Conservation (phyloP, 2,888 invertebrate genomes). For the Lochmaea crataegi region DNA sequence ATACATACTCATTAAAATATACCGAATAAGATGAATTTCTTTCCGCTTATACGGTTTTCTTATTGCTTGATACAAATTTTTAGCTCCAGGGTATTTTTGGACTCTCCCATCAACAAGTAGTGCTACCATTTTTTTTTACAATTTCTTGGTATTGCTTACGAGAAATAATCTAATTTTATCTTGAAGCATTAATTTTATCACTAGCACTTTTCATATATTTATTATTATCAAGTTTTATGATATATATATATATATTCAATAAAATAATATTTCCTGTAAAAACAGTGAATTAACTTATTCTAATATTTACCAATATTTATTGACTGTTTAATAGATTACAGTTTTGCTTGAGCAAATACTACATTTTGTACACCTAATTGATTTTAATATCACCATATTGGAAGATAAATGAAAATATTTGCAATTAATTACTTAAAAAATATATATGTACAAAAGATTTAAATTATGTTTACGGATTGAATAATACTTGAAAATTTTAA, state of each 20-base stretch:
- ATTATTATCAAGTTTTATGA: neutral
- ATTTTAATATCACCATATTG: conserved; percentile 21
- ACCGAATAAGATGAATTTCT: no score
- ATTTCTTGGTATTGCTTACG: no score
- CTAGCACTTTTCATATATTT: neutral
- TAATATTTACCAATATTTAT: neutral
- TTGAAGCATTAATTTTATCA: no score
- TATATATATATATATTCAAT: neutral
- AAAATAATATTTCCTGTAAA: neutral
- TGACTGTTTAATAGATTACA: neutral
- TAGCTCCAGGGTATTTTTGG: no score
- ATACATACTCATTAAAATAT: no score
- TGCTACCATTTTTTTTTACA: no score
- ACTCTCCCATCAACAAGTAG: no score
- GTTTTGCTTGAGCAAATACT: neutral
- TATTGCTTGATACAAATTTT: no score
- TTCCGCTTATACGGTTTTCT: no score
- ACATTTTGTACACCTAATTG: neutral
- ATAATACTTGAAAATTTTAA: conserved; percentile 30
- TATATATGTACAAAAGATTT: conserved; percentile 36
- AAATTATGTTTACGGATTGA: conserved; percentile 41
- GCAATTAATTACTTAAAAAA: conserved; percentile 36
- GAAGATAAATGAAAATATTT: conserved; percentile 45
- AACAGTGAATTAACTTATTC: neutral
- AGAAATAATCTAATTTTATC: no score